Percentiles rank a stretch among this genome's conserved stretches.
Evolutionary conservation across 2,888 invertebrate species (phyloP).

Genomic region (Phanerotoma sp.): DNA sequence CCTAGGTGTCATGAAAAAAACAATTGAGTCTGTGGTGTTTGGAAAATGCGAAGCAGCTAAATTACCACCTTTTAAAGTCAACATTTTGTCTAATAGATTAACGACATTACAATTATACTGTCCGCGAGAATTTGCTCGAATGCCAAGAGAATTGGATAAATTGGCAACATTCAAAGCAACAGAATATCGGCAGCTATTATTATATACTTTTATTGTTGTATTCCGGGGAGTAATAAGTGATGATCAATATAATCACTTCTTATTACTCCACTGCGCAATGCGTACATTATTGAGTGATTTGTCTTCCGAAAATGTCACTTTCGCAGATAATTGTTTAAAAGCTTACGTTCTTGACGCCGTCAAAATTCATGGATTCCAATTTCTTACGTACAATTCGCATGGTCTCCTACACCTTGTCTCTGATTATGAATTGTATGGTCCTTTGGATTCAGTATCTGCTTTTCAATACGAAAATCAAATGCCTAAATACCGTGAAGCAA

Average conservation of each 20-base stretch:
- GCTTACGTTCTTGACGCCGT: neutral
- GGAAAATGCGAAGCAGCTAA: neutral
- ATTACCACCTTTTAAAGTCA: neutral
- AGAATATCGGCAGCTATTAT: slow-evolving; percentile 9
- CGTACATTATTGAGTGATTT: neutral
- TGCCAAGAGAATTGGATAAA: neutral
- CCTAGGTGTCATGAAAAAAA: slow-evolving; percentile 12
- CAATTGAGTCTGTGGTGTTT: neutral
- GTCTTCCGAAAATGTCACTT: neutral
- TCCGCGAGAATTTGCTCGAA: slow-evolving; percentile 7
- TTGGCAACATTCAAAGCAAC: slow-evolving; percentile 4
- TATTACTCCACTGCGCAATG: neutral
- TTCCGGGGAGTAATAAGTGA: neutral
- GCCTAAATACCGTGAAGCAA: neutral
- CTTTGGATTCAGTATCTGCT: neutral
- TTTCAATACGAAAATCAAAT: neutral
- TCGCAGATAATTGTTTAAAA: neutral
- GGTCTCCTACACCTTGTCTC: neutral
- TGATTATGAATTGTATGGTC: neutral
- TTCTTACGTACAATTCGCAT: neutral
- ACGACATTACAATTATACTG: neutral
- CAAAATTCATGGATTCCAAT: neutral
- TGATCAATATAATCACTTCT: neutral
- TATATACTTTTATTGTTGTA: slow-evolving; percentile 4
- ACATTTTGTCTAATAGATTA: neutral